Base-by-base conservation (phyloP, 1,140 invertebrate species). In the Drosophila gunungcola region DNA sequence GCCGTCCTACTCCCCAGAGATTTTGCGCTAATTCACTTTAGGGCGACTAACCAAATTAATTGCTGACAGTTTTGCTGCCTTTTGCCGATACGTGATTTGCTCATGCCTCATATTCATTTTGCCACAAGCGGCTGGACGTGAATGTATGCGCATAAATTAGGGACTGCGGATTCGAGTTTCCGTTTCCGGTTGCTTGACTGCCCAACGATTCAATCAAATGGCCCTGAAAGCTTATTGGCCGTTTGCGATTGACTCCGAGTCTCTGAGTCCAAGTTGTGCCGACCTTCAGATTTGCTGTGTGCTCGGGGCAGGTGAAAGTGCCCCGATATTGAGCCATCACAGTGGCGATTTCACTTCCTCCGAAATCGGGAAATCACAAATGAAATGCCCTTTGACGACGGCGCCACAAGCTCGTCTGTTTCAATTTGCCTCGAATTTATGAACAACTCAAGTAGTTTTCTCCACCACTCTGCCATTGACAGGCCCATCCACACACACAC, bases 11-110 rank as follows among this genome's bases (percentile, higher is more conserved):
- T 67, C 67, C 29, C 5, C 57, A 12, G 55, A 56, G 83, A 77
- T 64, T 82, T 82, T 52, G 52, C 73, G 63, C 68, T 82, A 80
- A 89, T 89, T 89, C 84, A 80, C 64, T 89, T 69, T 89, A 54
- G 65, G 68, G 80, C 73, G 69, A 72, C 76, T 73, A 78, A 89
- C 68, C 62, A 74, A 89, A 89, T 89, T 89, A 89, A 84, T 89
- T 83, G 84, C 80, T 61, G 69, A 84, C 80, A 89, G 76, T 86
- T 88, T 72, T 58, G 43, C 74, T 25, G 57, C 13, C 48, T 29
- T 32, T 27, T 34, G 46, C 52, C 25, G 45, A 55, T 67, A 60
- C 63, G 54, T 65, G 53, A 65, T 39, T 72, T 60, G 25, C 38
- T 10, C n/a, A 16, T 34, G 9, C 13, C 64, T 63, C 74, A 48